phyloP scores from a whole-genome alignment of 2,888 invertebrate genomes.

The Drosophila paramelanica region DNA sequence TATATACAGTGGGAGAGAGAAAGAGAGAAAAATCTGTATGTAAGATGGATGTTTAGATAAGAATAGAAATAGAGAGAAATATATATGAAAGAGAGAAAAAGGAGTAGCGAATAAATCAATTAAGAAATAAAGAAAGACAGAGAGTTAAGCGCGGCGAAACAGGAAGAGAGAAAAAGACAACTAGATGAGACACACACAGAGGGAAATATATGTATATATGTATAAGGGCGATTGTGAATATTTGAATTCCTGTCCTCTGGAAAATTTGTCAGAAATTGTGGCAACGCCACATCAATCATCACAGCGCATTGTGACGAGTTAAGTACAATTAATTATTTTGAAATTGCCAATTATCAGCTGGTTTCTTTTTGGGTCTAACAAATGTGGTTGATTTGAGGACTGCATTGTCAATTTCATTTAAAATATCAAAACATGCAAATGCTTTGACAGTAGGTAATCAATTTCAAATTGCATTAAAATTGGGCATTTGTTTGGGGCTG shows the following conservation, averaged over 20 bases:
- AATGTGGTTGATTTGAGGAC: neutral
- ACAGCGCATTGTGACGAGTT: neutral
- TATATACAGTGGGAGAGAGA: too few relatives aligned
- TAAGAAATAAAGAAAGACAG: neutral
- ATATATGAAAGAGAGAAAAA: neutral
- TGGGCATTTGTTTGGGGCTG: too few relatives aligned
- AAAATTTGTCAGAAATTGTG: neutral
- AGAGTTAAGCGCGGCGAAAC: too few relatives aligned
- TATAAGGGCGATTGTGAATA: too few relatives aligned
- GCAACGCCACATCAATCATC: neutral
- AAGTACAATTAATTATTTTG: neutral
- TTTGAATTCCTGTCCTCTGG: neutral
- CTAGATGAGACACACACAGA: too few relatives aligned
- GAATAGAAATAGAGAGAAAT: neutral
- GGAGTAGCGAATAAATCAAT: neutral
- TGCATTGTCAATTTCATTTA: neutral
- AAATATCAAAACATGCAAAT: too few relatives aligned
- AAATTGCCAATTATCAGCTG: neutral
- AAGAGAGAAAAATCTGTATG: neutral
- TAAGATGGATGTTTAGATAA: too few relatives aligned
- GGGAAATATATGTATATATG: too few relatives aligned
- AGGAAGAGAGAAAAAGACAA: too few relatives aligned
- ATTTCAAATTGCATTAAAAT: neutral
- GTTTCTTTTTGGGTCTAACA: neutral
- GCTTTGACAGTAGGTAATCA: neutral